These are phyloP conservation scores for Drosophila neocordata DNA, from an alignment of 1,140 invertebrate species.

Conservation along the genomic window DNA sequence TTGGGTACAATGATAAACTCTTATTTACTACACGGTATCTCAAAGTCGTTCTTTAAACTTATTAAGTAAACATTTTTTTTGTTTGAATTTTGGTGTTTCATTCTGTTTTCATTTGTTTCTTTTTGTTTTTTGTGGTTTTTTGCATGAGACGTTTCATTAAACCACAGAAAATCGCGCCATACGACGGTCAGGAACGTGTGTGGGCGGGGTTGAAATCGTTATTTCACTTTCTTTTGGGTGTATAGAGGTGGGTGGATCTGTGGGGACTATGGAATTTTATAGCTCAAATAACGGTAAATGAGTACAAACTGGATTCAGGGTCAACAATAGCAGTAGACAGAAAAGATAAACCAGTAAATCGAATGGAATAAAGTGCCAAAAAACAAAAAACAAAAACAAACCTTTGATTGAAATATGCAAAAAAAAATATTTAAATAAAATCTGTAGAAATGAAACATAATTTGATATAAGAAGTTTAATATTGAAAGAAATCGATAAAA, in stretches of 20 bases:
- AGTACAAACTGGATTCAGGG: constrained; percentile 31
- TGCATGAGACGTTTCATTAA: constrained; percentile 16
- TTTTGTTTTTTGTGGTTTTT: constrained; percentile 5
- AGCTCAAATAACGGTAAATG: not conserved
- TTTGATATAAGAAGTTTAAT: no score
- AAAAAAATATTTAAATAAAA: no score
- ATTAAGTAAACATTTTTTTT: not conserved
- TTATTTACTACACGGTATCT: no score
- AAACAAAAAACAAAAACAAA: no score
- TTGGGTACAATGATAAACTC: no score
- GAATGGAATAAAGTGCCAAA: not conserved
- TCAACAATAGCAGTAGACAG: constrained; percentile 6
- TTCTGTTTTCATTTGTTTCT: not conserved
- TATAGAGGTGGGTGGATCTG: not conserved
- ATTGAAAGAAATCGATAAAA: no score
- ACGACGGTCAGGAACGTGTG: not conserved
- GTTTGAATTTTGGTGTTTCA: constrained; percentile 4
- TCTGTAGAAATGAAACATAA: no score
- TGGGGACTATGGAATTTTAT: constrained; percentile 1
- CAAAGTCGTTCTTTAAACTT: no score
- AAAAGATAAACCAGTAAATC: not conserved
- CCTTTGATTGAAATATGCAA: no score
- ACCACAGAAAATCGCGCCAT: constrained; percentile 1
- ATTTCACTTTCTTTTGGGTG: constrained; percentile 44
- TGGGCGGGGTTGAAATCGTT: constrained; percentile 38